Conservation (phyloP, 1,140 invertebrate genomes). For the Tetramorium parvispinum region DNA sequence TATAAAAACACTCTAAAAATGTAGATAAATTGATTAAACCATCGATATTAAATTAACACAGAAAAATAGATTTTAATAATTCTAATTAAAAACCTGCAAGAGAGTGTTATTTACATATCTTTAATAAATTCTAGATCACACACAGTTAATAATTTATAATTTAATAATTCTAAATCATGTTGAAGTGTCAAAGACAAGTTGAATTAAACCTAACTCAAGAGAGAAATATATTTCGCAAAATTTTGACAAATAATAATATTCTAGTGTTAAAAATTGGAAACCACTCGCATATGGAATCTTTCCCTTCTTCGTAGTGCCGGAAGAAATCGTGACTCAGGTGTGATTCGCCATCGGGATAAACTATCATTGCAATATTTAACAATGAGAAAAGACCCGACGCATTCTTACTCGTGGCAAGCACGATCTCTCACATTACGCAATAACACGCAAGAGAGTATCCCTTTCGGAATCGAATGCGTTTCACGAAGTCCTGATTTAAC, state of each 20-base stretch:
- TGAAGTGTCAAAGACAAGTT: no score
- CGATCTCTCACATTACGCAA: neutral
- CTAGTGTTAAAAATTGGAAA: neutral
- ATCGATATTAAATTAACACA: neutral
- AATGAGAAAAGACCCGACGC: neutral
- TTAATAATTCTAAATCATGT: no score
- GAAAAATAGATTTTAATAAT: slow-evolving; percentile 3
- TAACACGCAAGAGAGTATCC: neutral
- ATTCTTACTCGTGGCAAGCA: slow-evolving; percentile 9
- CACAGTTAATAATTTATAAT: no score
- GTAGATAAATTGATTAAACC: neutral
- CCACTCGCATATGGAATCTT: neutral
- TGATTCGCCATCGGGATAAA: neutral
- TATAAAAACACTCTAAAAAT: neutral
- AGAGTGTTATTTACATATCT: neutral
- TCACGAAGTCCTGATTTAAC: slow-evolving; percentile 26
- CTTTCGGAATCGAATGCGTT: neutral
- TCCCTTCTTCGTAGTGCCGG: neutral
- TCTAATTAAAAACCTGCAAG: neutral
- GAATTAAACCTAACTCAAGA: neutral
- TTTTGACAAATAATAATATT: slow-evolving; percentile 11
- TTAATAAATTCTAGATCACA: neutral
- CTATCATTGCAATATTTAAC: neutral
- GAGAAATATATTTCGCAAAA: neutral
- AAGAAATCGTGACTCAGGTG: slow-evolving; percentile 23